A percentile compares a stretch with the other conserved stretches of the same genome.
Conservation (phyloP, 2,113 vertebrate genomes). For the Gavia stellata region DNA sequence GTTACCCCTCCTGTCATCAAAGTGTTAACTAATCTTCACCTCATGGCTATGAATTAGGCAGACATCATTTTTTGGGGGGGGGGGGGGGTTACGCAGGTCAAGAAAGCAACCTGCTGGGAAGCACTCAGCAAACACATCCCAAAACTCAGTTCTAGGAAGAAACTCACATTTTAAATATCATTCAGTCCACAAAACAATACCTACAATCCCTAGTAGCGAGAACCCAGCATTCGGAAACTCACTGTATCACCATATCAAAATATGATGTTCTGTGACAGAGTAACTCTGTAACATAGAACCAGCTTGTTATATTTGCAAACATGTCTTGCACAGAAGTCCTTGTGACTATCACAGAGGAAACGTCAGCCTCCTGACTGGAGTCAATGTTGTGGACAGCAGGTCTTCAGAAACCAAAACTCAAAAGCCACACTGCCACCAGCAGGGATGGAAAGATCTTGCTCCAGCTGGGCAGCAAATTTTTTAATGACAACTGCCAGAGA, state of each 20-base stretch:
- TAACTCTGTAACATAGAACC: neutral
- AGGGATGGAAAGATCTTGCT: neutral
- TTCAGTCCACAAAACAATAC: neutral
- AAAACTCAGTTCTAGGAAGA: neutral
- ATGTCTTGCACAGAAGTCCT: neutral
- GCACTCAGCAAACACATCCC: neutral
- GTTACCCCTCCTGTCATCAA: neutral
- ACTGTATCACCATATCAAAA: neutral
- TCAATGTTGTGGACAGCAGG: neutral
- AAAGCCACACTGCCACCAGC: neutral
- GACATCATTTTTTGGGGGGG: neutral
- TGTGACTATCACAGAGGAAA: neutral
- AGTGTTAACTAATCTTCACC: neutral
- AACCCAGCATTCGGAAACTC: neutral
- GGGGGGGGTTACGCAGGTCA: neutral
- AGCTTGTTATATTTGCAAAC: neutral
- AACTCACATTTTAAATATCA: neutral
- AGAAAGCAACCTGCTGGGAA: neutral
- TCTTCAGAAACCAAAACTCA: neutral
- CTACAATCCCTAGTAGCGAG: neutral
- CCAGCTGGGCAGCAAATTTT: neutral
- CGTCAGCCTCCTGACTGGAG: neutral
- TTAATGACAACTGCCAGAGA: neutral
- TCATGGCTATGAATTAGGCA: neutral
- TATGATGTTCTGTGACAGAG: neutral